These are phyloP conservation scores for Recurvirostra avosetta DNA, from an alignment of 2,113 vertebrate species.

Conservation along the genomic window DNA sequence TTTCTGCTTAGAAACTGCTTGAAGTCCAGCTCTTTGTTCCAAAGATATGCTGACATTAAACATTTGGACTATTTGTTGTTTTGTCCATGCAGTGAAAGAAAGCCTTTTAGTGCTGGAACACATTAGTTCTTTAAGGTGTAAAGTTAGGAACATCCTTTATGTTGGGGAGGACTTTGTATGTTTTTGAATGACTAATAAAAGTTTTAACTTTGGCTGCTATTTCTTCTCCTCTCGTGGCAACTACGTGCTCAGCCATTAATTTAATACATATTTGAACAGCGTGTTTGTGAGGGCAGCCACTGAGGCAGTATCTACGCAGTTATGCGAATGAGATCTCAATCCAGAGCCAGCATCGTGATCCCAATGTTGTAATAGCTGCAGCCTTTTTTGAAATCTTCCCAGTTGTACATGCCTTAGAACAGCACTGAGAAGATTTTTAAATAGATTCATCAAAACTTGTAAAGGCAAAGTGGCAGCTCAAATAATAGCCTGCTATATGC, in stretches of 20 bases:
- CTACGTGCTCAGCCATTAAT: background rate
- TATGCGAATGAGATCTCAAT: background rate
- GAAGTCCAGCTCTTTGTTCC: background rate
- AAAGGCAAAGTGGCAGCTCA: constrained; percentile 52
- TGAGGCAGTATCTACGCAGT: background rate
- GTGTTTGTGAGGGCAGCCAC: background rate
- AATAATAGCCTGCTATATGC: constrained; percentile 54
- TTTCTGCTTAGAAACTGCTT: background rate
- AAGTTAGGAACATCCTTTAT: background rate
- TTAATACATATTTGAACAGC: background rate
- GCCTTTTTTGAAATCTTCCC: background rate
- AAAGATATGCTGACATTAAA: background rate
- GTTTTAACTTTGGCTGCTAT: background rate
- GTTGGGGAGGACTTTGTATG: background rate
- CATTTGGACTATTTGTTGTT: background rate
- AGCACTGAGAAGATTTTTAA: constrained; percentile 26
- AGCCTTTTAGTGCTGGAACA: background rate
- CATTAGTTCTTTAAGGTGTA: background rate
- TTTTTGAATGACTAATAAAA: background rate
- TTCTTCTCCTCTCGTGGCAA: background rate
- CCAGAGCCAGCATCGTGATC: background rate
- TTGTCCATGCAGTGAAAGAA: background rate
- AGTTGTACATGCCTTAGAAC: background rate
- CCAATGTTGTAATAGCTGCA: background rate
- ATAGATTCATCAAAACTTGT: constrained; percentile 53